Conservation (phyloP, 2,797 vertebrate genomes). For the Gymnopithys bicolor region DNA sequence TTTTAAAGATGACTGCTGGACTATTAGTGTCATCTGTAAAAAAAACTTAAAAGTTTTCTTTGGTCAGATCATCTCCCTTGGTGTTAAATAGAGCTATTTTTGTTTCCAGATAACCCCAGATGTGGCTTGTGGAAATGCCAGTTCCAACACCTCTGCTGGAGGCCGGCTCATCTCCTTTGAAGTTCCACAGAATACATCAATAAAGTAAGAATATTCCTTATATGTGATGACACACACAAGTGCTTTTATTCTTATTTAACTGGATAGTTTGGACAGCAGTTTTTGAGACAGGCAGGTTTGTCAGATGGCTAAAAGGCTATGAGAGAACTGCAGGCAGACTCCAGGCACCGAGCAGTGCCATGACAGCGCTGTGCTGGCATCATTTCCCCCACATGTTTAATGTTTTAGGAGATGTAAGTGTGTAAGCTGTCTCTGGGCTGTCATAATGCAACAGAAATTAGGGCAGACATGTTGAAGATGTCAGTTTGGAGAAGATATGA, state of each 20-base stretch:
- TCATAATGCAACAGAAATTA: not conserved
- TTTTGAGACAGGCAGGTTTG: not conserved
- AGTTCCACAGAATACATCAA: conserved; percentile 91
- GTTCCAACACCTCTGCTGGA: conserved; percentile 89
- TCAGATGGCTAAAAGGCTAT: not conserved
- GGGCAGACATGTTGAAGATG: not conserved
- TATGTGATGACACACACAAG: not conserved
- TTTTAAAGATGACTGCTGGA: not conserved
- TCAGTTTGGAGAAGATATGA: not conserved
- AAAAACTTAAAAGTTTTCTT: not conserved
- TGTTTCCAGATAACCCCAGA: conserved; percentile 85
- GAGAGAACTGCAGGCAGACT: not conserved
- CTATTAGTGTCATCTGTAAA: not conserved
- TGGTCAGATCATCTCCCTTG: not conserved
- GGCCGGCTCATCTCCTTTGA: conserved; percentile 89
- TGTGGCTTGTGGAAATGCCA: conserved; percentile 90
- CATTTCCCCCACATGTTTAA: not conserved
- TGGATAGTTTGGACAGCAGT: not conserved
- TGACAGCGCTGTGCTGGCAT: not conserved
- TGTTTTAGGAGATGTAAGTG: not conserved
- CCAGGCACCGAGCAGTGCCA: not conserved
- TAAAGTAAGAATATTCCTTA: conserved; percentile 87
- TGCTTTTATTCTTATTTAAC: not conserved
- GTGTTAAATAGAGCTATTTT: not conserved
- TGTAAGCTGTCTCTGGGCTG: not conserved